A percentile compares a stretch with the other conserved stretches of the same genome.
phyloP scores from a whole-genome alignment of 1,140 invertebrate genomes.

The Teleopsis dalmanni region DNA sequence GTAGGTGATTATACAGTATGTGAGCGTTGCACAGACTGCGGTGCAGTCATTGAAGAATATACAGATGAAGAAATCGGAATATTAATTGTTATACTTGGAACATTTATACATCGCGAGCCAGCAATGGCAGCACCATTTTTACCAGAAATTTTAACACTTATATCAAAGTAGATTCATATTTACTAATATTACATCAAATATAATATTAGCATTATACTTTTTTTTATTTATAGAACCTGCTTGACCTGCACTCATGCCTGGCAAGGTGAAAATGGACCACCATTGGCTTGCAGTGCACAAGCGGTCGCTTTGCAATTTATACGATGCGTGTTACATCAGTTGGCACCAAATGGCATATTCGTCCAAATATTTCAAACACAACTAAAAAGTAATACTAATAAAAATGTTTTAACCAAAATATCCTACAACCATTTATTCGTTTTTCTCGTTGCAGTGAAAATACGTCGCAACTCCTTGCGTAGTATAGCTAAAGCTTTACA shows the following conservation, averaged over 20 bases:
- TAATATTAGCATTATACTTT: not conserved
- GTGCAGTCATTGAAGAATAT: constrained; percentile 81
- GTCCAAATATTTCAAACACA: constrained; percentile 91
- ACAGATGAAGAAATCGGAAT: constrained; percentile 94
- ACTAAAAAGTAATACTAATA: constrained; percentile 53
- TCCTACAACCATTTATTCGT: not conserved
- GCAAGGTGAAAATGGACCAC: constrained; percentile 82
- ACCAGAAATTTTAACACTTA: constrained; percentile 81
- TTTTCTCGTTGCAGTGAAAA: constrained; percentile 23
- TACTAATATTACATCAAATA: not conserved
- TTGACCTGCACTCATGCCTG: constrained; percentile 74
- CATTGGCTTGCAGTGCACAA: constrained; percentile 78
- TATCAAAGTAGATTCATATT: constrained; percentile 62
- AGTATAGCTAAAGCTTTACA: constrained; percentile 85
- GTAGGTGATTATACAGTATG: constrained; percentile 65
- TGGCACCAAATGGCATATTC: constrained; percentile 93
- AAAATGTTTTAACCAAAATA: constrained; percentile 13
- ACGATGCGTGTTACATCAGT: constrained; percentile 90
- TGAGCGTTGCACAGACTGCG: constrained; percentile 69
- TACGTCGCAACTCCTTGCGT: constrained; percentile 67
- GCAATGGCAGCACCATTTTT: constrained; percentile 84
- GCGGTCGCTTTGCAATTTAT: constrained; percentile 96
- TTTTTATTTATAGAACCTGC: constrained; percentile 52
- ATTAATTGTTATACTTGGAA: constrained; percentile 87
- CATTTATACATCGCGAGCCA: constrained; percentile 94